Conservation (phyloP, 2,113 vertebrate species). For the Eptesicus fuscus region DNA sequence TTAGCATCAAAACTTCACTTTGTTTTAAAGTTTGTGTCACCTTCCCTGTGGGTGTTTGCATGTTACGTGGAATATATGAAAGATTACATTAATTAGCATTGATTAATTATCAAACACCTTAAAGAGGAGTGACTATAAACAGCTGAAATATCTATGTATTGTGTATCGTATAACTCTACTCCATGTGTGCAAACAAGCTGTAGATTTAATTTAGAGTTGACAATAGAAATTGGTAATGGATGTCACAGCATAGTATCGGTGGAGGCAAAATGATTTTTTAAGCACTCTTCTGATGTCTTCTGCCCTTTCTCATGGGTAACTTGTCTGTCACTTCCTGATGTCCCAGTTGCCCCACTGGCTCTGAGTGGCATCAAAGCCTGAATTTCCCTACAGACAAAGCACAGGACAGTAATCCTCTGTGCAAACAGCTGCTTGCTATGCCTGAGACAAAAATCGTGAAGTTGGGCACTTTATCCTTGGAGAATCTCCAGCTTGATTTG, state of each 20-base stretch:
- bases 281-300: conserved; percentile 49
- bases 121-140: background rate
- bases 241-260: conserved; percentile 11
- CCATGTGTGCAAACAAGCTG: conserved; percentile 9
- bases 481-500: background rate
- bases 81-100: background rate
- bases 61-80: conserved; percentile 12
- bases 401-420: background rate
- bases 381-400: conserved; percentile 47
- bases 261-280: conserved; percentile 50
- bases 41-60: background rate
- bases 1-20: background rate
- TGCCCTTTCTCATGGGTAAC: conserved; percentile 61
- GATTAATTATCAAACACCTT: conserved; percentile 43
- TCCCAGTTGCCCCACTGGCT: conserved; percentile 36
- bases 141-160: background rate
- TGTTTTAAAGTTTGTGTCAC: conserved; percentile 14
- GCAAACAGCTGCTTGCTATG: conserved; percentile 46
- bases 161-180: background rate
- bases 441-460: background rate
- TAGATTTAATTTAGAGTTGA: conserved; percentile 55
- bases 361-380: background rate
- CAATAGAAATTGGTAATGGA: conserved; percentile 30
- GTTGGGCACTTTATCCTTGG: background rate
- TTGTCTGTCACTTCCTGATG: conserved; percentile 55